Percentiles rank a stretch among this genome's conserved stretches.
Evolutionary conservation across 92 coral and sea anemone genomes (phyloP).

Genomic region (Parazoanthus darwini): DNA sequence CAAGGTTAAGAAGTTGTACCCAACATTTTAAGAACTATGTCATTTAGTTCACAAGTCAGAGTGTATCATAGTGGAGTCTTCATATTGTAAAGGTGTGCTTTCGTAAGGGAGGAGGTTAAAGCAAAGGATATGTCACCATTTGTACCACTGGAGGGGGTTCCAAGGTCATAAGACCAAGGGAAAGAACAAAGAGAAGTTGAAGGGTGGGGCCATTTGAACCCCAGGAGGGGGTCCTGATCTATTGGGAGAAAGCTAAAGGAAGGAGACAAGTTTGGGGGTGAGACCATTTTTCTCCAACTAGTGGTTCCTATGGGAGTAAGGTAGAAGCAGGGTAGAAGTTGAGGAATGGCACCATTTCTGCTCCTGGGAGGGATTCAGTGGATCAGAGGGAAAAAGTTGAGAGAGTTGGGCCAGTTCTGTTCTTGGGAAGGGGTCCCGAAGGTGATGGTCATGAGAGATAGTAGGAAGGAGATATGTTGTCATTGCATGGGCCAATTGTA

Average conservation of each 20-base stretch:
- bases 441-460: background rate
- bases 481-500: background rate
- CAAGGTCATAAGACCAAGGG: background rate
- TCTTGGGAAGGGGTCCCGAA: too few species aligned
- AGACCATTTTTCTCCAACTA: too few species aligned
- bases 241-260: too few species aligned
- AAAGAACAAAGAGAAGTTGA: background rate
- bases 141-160: background rate
- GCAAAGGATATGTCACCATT: background rate
- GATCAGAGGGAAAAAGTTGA: background rate
- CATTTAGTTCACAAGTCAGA: too few species aligned
- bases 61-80: too few species aligned
- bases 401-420: too few species aligned
- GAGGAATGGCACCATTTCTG: background rate
- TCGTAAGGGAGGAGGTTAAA: too few species aligned
- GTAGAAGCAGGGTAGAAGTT: too few species aligned
- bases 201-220: background rate
- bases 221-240: background rate
- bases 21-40: too few species aligned
- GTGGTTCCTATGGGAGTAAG: too few species aligned
- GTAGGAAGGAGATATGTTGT: background rate
- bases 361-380: background rate
- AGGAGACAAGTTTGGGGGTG: too few species aligned
- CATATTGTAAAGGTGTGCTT: too few species aligned
- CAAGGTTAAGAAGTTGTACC: background rate